Evolutionary conservation across 2,888 invertebrate species (phyloP).

Genomic region (Amblyjoppa proteus): DNA sequence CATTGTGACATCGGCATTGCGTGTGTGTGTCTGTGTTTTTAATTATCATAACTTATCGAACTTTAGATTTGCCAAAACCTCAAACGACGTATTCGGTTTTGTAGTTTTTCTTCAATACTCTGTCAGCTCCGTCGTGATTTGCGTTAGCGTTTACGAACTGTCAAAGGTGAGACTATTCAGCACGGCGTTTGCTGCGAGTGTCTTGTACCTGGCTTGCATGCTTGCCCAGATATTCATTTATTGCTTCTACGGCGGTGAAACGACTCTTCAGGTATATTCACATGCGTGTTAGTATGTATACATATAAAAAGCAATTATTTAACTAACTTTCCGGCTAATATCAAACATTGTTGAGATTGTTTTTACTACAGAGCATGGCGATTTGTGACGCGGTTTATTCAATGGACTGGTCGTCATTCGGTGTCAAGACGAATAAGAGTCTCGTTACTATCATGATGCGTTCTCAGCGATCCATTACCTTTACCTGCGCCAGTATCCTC

Average conservation of each 20-base stretch:
- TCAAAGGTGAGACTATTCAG: conserved; percentile 68
- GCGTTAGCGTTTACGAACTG: conserved; percentile 71
- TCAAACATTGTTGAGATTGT: background rate
- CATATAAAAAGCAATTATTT: background rate
- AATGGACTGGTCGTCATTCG: conserved; percentile 71
- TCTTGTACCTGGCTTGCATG: conserved; percentile 70
- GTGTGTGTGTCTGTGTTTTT: conserved; percentile 45
- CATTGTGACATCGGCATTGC: no score
- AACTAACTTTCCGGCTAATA: background rate
- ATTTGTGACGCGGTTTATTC: conserved; percentile 69
- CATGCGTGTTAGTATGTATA: background rate
- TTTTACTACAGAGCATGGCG: conserved; percentile 66
- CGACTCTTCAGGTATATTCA: conserved; percentile 64
- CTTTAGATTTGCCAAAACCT: conserved; percentile 62
- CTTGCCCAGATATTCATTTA: conserved; percentile 72
- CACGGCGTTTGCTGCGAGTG: conserved; percentile 61
- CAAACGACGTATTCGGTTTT: conserved; percentile 68
- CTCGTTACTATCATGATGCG: conserved; percentile 71
- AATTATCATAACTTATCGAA: conserved; percentile 41
- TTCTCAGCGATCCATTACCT: conserved; percentile 65
- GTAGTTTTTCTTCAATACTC: conserved; percentile 69
- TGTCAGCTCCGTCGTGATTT: conserved; percentile 71
- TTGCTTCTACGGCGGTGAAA: conserved; percentile 67
- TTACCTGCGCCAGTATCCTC: conserved; percentile 70
- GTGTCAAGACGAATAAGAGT: conserved; percentile 60